These are phyloP conservation scores for Grammomys surdaster DNA, from an alignment of 2,113 vertebrate species.

Conservation along the genomic window DNA sequence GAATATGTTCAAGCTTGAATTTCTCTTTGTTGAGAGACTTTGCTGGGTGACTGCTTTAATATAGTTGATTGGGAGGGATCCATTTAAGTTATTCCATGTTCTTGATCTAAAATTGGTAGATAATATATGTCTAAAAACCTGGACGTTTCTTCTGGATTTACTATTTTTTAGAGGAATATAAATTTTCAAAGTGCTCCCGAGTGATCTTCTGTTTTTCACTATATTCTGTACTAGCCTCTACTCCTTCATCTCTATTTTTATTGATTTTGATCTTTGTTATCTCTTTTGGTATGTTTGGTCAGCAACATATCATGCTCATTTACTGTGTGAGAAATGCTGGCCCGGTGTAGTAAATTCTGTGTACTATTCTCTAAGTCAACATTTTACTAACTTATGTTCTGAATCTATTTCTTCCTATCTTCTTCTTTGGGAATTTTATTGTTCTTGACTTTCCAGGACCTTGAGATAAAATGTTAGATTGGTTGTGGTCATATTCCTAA, in stretches of 20 bases:
- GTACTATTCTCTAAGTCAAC: too few relatives aligned
- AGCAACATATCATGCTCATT: neutral
- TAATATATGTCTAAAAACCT: neutral
- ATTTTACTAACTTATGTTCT: neutral
- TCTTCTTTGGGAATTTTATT: neutral
- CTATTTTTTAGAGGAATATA: neutral
- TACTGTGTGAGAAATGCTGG: neutral
- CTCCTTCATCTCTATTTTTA: neutral
- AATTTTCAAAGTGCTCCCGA: neutral
- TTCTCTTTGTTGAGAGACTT: neutral
- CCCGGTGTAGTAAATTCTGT: neutral
- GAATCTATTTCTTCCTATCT: neutral
- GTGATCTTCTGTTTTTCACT: neutral
- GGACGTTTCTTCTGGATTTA: neutral
- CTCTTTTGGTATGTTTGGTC: neutral
- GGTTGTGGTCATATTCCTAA: neutral
- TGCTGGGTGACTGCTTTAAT: neutral
- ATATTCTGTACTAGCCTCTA: neutral
- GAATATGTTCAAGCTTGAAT: too few relatives aligned
- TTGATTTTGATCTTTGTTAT: neutral
- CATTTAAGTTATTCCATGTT: neutral
- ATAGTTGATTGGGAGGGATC: neutral
- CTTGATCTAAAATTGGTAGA: neutral
- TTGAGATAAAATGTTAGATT: neutral
- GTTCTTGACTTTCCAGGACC: neutral